phyloP scores from a whole-genome alignment of 2,113 vertebrate species.

The Crypturellus undulatus region DNA sequence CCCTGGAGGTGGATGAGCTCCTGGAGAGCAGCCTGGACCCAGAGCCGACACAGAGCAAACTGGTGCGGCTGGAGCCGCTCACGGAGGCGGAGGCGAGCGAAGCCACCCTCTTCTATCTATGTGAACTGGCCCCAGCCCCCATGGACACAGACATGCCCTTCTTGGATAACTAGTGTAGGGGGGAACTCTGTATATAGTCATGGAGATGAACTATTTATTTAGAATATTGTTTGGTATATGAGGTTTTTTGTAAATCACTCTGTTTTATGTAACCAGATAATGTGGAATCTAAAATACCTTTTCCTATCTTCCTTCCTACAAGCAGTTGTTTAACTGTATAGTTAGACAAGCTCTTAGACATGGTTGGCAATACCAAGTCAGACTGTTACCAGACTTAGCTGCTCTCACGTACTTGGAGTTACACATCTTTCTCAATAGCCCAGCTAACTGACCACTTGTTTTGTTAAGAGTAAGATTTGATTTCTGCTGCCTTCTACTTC shows the following conservation, averaged over 20 bases:
- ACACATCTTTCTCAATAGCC: not conserved
- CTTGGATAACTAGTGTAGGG: slow-evolving; percentile 76
- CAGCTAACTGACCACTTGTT: not conserved
- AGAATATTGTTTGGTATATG: slow-evolving; percentile 81
- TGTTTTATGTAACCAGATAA: slow-evolving; percentile 75
- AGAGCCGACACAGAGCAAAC: slow-evolving; percentile 82
- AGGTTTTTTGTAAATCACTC: slow-evolving; percentile 79
- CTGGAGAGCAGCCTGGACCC: slow-evolving; percentile 81
- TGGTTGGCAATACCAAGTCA: not conserved
- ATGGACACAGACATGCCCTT: slow-evolving; percentile 81
- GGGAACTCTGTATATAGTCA: slow-evolving; percentile 81
- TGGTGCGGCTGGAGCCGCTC: slow-evolving; percentile 92
- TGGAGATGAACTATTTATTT: slow-evolving; percentile 88
- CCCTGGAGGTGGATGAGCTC: slow-evolving; percentile 80
- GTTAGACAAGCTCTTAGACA: slow-evolving; percentile 28
- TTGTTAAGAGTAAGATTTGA: slow-evolving; percentile 20
- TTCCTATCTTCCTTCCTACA: slow-evolving; percentile 39
- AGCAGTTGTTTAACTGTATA: not conserved
- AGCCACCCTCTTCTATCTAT: slow-evolving; percentile 93
- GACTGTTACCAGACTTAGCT: not conserved
- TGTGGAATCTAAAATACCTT: slow-evolving; percentile 69
- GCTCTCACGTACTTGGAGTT: not conserved
- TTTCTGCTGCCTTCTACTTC: slow-evolving; percentile 55
- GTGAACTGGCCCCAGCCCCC: slow-evolving; percentile 86
- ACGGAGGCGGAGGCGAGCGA: slow-evolving; percentile 92